Conservation (phyloP, 1,140 invertebrate genomes). For the Bombyx mori region DNA sequence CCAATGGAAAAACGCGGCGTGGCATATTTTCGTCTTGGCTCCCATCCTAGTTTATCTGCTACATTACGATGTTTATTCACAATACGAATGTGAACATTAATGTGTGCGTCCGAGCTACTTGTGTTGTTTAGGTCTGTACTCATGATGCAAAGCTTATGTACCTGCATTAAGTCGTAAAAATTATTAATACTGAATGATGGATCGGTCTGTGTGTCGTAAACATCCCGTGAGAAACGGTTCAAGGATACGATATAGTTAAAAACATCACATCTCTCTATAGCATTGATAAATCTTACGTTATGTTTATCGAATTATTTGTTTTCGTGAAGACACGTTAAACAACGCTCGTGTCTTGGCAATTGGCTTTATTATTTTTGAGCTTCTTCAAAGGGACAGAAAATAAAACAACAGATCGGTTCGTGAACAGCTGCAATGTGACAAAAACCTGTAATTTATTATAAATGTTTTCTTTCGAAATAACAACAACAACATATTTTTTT, state of each 20-base stretch:
- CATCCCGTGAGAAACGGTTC: no score
- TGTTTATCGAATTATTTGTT: no score
- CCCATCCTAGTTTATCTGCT: constrained; percentile 70
- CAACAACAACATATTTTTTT: no score
- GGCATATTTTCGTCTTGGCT: constrained; percentile 71
- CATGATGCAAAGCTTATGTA: constrained; percentile 24
- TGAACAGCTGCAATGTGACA: no score
- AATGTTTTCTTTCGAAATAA: no score
- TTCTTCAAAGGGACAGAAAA: constrained; percentile 2
- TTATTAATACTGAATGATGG: constrained; percentile 1
- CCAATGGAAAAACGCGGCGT: constrained; percentile 68
- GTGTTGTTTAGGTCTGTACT: constrained; percentile 44
- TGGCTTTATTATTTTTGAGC: not conserved
- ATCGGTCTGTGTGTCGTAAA: no score
- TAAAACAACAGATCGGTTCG: not conserved
- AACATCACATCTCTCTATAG: no score
- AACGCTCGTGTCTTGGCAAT: not conserved
- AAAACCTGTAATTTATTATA: no score
- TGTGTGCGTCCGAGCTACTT: constrained; percentile 62
- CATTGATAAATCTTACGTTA: no score
- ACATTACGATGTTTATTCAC: constrained; percentile 71
- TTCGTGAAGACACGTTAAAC: no score
- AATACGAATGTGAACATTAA: constrained; percentile 67
- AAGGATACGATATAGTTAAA: no score
- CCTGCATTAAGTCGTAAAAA: constrained; percentile 10